Base-by-base conservation (phyloP, 2,888 invertebrate genomes). In the Bellardia pandia region DNA sequence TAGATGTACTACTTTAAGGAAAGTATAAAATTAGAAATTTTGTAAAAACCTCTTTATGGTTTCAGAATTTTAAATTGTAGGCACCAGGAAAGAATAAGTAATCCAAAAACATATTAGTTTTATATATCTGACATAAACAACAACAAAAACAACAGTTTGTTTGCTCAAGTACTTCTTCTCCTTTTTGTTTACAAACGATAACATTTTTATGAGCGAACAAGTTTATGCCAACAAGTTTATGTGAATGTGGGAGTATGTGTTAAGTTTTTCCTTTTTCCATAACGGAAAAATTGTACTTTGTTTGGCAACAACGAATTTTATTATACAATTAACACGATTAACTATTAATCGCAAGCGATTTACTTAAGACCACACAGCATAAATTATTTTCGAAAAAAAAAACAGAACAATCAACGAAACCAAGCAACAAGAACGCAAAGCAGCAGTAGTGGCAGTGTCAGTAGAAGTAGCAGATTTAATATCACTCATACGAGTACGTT, bases 311-410 rank as follows among this genome's bases (percentile, higher is more conserved):
- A 64, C 30, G 23, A 86, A 69, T 86, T 87, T 86, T 74, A 86
- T 89, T 86, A 84, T 30, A 86, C 79, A 88, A 85, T 87, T 87
- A 88, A 71, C 82, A 64, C 78, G 79, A 86, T 88, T 88, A 85
- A 77, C 87, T 79, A 86, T 85, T 87, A 86, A 89, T 88, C 85
- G 78, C 69, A 23, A 75, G 64, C 74, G 81, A 85, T 87, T 78
- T 82, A 78, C 85, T 87, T 77, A 75, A 85, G 69, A 42, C 71
- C 71, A 81, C 75, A 76, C 56, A 64, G 69, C 62, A 85, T 80
- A 85, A 86, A 86, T 77, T 66, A 79, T 83, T 71, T 66, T 48
- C n/a, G 11, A 66, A 83, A 71, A 45, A 23, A 23, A 23, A 23
- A 23, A 23, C 23, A 23, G 23, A 23, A 23, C 23, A 23, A 40